Conservation (phyloP, 2,888 invertebrate genomes). For the Torymus texanus region DNA sequence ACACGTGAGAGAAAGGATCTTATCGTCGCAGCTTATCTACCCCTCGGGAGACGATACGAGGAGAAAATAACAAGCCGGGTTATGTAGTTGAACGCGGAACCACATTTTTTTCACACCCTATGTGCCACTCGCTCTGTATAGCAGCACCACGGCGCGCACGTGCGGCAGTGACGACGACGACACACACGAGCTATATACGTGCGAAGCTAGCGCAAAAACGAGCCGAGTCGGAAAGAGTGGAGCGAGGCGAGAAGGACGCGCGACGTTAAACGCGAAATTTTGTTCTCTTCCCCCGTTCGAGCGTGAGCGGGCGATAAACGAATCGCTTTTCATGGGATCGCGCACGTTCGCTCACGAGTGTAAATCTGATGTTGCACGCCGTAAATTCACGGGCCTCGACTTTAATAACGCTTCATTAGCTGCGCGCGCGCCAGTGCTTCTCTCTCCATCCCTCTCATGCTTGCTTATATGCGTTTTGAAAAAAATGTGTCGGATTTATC, state of each 20-base stretch:
- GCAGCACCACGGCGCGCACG: too few relatives aligned
- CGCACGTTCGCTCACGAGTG: conserved; percentile 19
- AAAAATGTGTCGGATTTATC: conserved; percentile 43
- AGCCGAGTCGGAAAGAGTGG: not conserved
- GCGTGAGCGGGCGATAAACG: conserved; percentile 52
- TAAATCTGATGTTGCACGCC: conserved; percentile 50
- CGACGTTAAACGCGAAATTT: not conserved
- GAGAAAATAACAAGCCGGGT: too few relatives aligned
- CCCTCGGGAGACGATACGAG: not conserved
- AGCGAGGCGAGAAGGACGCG: not conserved
- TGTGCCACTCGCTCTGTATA: too few relatives aligned
- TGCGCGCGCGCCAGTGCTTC: not conserved
- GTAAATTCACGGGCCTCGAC: conserved; percentile 53
- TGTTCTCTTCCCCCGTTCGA: conserved; percentile 35
- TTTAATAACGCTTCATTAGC: conserved; percentile 55
- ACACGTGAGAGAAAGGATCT: not conserved
- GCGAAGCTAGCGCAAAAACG: conserved; percentile 10
- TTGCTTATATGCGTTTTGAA: not conserved
- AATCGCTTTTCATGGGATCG: conserved; percentile 49
- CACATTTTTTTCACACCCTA: conserved; percentile 21
- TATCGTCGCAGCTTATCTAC: conserved; percentile 28
- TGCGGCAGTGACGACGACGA: too few relatives aligned
- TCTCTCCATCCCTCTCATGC: not conserved
- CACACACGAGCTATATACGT: not conserved
- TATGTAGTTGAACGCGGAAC: not conserved